phyloP scores from a whole-genome alignment of 2,888 invertebrate genomes.

The Dicycla oo region DNA sequence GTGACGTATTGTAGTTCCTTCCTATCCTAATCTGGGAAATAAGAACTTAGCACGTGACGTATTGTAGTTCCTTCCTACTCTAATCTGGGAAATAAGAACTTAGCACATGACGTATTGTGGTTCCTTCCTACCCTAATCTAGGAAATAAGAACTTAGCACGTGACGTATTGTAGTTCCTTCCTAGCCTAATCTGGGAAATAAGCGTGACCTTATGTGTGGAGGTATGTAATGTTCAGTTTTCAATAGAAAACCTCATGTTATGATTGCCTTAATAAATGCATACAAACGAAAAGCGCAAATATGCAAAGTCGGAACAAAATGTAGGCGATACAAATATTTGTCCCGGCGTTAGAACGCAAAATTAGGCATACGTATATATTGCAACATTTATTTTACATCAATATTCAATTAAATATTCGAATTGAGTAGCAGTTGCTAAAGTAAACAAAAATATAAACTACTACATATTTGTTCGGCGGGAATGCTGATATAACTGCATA shows the following conservation, averaged over 20 bases:
- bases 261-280: neutral
- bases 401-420: conserved; percentile 53
- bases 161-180: no score
- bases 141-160: no score
- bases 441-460: conserved; percentile 45
- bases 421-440: conserved; percentile 39
- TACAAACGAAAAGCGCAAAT: conserved; percentile 46
- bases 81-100: no score
- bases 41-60: no score
- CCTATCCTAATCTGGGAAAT: no score
- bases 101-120: no score
- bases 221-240: no score
- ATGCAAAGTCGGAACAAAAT: conserved; percentile 44
- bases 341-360: conserved; percentile 41
- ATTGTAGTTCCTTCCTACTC: no score
- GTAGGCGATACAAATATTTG: conserved; percentile 45
- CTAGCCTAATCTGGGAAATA: no score
- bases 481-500: conserved; percentile 16
- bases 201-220: neutral
- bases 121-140: neutral
- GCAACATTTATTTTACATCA: conserved; percentile 52
- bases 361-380: conserved; percentile 27
- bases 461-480: conserved; percentile 24
- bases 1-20: no score
- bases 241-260: no score